A percentile compares a stretch with the other conserved stretches of the same genome.
phyloP scores from a whole-genome alignment of 2,797 vertebrate species.

The Neosilurus hyrtlii region DNA sequence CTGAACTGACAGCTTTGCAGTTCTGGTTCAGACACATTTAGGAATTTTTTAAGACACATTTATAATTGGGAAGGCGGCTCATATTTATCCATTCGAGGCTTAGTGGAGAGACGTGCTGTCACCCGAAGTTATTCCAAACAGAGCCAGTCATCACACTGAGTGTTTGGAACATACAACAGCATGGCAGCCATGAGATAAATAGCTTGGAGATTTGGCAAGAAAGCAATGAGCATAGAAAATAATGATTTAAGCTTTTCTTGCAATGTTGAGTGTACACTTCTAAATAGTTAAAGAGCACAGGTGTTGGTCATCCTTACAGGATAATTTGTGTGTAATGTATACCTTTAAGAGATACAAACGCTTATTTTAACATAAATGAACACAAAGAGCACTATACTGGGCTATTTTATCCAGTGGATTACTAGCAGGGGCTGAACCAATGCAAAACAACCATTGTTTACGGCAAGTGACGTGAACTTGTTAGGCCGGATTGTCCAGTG shows the following conservation, averaged over 20 bases:
- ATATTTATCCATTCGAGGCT: slow-evolving; percentile 26
- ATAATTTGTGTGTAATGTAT: no score
- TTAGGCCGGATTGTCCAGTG: no score
- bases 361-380: no score
- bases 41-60: slow-evolving; percentile 32
- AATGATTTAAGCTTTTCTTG: not conserved
- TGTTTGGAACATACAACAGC: slow-evolving; percentile 32
- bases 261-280: not conserved
- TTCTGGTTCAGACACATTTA: slow-evolving; percentile 33
- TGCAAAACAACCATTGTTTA: no score
- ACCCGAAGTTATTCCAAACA: slow-evolving; percentile 31
- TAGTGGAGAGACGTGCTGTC: slow-evolving; percentile 25
- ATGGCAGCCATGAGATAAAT: slow-evolving; percentile 32
- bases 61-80: slow-evolving; percentile 25
- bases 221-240: slow-evolving; percentile 1
- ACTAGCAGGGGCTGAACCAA: no score
- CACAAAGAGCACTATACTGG: no score
- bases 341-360: no score
- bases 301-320: no score
- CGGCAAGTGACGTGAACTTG: no score
- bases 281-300: no score
- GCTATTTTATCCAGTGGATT: no score
- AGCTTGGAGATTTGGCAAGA: slow-evolving; percentile 22
- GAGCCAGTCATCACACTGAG: slow-evolving; percentile 31
- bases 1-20: slow-evolving; percentile 26